Percentiles rank a stretch among this genome's conserved stretches.
Conservation (phyloP, 2,113 vertebrate genomes). For the Zingel zingel region DNA sequence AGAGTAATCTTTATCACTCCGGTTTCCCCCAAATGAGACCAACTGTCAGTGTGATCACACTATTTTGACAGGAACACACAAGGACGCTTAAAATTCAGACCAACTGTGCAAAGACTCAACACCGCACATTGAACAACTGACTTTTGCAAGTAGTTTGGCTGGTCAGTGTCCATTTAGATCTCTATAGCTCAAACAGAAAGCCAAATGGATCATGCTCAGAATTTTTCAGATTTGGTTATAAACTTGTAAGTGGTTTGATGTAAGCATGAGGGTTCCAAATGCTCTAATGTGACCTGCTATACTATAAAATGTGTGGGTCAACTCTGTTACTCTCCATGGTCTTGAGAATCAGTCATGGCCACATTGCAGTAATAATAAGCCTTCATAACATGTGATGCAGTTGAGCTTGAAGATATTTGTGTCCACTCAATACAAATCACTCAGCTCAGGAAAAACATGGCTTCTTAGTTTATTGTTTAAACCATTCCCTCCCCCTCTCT, state of each 20-base stretch:
- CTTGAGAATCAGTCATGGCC: background rate
- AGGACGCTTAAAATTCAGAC: background rate
- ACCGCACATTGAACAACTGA: background rate
- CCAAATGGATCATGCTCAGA: background rate
- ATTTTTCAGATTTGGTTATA: background rate
- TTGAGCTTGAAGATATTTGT: constrained; percentile 45
- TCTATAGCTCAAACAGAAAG: background rate
- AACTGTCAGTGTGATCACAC: constrained; percentile 15
- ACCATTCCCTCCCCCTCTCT: background rate
- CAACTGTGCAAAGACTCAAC: constrained; percentile 3
- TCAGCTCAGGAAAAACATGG: constrained; percentile 37
- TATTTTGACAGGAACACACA: background rate
- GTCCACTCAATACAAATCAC: constrained; percentile 29
- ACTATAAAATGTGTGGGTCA: background rate
- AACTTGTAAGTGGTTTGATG: background rate
- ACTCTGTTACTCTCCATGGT: background rate
- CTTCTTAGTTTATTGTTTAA: constrained; percentile 32
- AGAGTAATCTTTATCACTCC: background rate
- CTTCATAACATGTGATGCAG: constrained; percentile 6
- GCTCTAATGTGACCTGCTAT: background rate
- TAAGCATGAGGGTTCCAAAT: background rate
- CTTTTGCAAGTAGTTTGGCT: background rate
- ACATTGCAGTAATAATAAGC: background rate
- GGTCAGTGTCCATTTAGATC: background rate
- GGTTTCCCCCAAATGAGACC: background rate